Evolutionary conservation across 2,113 vertebrate genomes (phyloP), one percentile per base, ranked within the genome.

Genomic region (Lucifuga dentata): DNA sequence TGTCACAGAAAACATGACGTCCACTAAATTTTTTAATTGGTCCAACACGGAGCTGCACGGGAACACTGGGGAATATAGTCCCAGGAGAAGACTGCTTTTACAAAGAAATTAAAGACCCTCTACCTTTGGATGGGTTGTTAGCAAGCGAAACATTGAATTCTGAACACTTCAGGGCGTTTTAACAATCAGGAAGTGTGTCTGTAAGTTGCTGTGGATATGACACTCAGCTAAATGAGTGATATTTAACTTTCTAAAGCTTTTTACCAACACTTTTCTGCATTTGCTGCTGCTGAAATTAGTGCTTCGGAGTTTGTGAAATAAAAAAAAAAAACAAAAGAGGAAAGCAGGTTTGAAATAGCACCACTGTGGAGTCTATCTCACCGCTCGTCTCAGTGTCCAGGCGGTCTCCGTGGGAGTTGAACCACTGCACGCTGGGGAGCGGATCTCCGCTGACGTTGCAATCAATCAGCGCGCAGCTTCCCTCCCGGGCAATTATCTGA

Each of bases 401-500:
- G 51, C 93, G 88, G 46, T 16, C 85, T 38, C 96, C 95, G 0
- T 96, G 92, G 35, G 97, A 99, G 84, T 97, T 97, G 86, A 95
- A 98, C 98, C 98, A 99, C 53, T 92, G 93, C 71, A 97, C 91
- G 1, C 33, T 93, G 12, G 95, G 98, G 24, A 90, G 85, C 1
- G 98, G 98, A 10, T 94, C 88, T 62, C 96, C 98, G 8, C 90
- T 94, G 78, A 97, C 86, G 7, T 95, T 99, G 87, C 98, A 99
- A 75, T 98, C 93, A 15, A 99, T 96, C 90, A 97, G 90, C 71
- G 93, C 95, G 71, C 94, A 97, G 68, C 91, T 95, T 29, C 97
- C 97, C 86, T 99, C 98, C 39, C 94, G 95, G 85, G 94, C 97
- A 40, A 97, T 98, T 75, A 99, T 93, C 83, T 98, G 97, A 81